A percentile compares a stretch with the other conserved stretches of the same genome.
These are phyloP conservation scores for Carassius carassius DNA, from an alignment of 2,113 vertebrate species.

Conservation along the genomic window DNA sequence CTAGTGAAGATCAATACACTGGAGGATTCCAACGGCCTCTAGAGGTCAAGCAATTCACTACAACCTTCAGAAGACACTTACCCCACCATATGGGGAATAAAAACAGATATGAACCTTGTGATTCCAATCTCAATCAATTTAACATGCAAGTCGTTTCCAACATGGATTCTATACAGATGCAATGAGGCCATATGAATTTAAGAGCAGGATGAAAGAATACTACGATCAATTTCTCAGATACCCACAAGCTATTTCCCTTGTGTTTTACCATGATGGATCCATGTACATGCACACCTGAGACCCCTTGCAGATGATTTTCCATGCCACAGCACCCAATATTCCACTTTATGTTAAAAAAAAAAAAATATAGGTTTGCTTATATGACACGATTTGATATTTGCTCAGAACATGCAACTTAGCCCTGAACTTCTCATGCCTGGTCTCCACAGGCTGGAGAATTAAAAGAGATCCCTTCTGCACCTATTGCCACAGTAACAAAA, in stretches of 20 bases:
- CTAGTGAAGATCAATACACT: slow-evolving; percentile 1
- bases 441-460: slow-evolving; percentile 14
- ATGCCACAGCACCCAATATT: neutral
- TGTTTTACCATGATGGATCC: slow-evolving; percentile 27
- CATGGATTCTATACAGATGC: neutral
- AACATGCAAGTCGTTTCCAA: neutral
- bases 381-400: slow-evolving; percentile 29
- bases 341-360: neutral
- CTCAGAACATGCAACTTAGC: neutral
- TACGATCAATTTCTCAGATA: neutral
- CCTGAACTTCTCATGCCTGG: neutral
- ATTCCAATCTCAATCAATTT: neutral
- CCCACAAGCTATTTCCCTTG: neutral
- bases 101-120: neutral
- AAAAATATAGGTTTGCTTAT: neutral
- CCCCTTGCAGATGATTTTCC: neutral
- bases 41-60: slow-evolving; percentile 31
- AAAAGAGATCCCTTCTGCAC: slow-evolving; percentile 27
- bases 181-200: neutral
- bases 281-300: slow-evolving; percentile 11
- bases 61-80: neutral
- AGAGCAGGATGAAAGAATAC: neutral
- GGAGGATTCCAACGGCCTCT: slow-evolving; percentile 48
- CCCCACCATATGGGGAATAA: neutral
- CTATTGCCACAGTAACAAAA: slow-evolving; percentile 49